phyloP scores from a whole-genome alignment of 2,888 invertebrate genomes.

The Caradrina clavipalpis region DNA sequence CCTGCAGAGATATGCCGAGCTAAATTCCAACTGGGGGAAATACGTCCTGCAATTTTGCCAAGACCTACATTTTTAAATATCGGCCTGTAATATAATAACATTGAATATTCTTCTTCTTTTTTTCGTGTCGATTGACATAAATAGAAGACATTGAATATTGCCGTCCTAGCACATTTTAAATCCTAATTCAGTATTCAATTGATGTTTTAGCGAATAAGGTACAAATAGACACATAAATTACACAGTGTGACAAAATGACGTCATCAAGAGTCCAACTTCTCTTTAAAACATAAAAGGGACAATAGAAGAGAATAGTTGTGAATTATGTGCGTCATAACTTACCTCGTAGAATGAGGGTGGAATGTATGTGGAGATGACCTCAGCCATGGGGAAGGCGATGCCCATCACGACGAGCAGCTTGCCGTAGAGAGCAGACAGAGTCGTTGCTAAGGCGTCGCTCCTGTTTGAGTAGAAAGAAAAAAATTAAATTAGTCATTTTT shows the following conservation, averaged over 20 bases:
- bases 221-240: constrained; percentile 9
- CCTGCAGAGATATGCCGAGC: not conserved
- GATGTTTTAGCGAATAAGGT: not conserved
- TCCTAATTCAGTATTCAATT: not conserved
- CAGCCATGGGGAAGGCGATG: constrained; percentile 98
- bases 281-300: constrained; percentile 36
- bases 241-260: not conserved
- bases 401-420: constrained; percentile 98
- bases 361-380: constrained; percentile 98
- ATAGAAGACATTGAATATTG: not conserved
- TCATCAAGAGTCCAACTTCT: constrained; percentile 6
- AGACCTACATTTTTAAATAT: not conserved
- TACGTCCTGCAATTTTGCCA: not conserved
- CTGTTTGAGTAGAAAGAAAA: constrained; percentile 83
- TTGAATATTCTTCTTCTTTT: too few species aligned
- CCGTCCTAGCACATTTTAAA: not conserved
- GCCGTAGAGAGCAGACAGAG: constrained; percentile 97
- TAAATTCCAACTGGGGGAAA: not conserved
- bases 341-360: constrained; percentile 98
- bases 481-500: not conserved
- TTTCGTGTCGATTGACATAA: too few species aligned
- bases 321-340: constrained; percentile 66
- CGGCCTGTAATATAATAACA: too few species aligned
- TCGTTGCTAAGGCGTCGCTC: constrained; percentile 96
- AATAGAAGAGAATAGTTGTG: constrained; percentile 17